Base-by-base conservation (phyloP, 2,888 invertebrate genomes). In the Mystacides longicornis region DNA sequence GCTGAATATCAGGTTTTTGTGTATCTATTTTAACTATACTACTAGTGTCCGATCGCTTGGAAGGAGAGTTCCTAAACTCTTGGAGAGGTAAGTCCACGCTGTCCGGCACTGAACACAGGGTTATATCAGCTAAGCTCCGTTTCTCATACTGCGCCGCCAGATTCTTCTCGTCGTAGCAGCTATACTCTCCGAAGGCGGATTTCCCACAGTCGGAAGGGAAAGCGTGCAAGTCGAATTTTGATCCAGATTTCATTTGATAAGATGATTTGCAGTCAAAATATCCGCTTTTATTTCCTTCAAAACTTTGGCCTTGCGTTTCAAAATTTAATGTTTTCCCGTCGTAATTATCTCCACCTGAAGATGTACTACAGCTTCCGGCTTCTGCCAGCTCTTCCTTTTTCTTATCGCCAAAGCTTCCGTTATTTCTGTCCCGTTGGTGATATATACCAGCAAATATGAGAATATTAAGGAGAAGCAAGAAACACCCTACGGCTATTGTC, bases 381-480 rank as follows among this genome's bases (percentile, higher is more conserved):
- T 86, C 88, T 49, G 84, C 81, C 18, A 87, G 70, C 64, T 89
- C 88, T 64, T 89, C 88, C 66, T 89, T 89, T 55, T 83, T 85
- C 65, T 87, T 86, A 52, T 85, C 83, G 59, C 85, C 82, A 49
- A 78, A 77, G 61, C 81, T 79, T 51, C 78, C 67, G 64, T 77
- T 65, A 67, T 71, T 67, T 52, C 61, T 57, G 64, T 89, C 90
- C 1, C 90, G 80, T 69, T 91, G 90, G 65, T 90, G 89, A 67
- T 90, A 92, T 59, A 91, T 91, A 1, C 92, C 92, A 46, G 91
- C 91, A 65, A 93, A 93, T 63, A 93, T 93, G 21, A 91, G 77
- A 11, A 91, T 85, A 67, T 92, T 92, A 22, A 92, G 77, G 23
- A 91, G 75, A 7, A 92, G 75, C 5, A 92, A 78, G 63, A 91